Percentiles rank a stretch among this genome's conserved stretches.
Evolutionary conservation across 2,797 vertebrate genomes (phyloP).

Genomic region (Oreonectes daqikongensis): DNA sequence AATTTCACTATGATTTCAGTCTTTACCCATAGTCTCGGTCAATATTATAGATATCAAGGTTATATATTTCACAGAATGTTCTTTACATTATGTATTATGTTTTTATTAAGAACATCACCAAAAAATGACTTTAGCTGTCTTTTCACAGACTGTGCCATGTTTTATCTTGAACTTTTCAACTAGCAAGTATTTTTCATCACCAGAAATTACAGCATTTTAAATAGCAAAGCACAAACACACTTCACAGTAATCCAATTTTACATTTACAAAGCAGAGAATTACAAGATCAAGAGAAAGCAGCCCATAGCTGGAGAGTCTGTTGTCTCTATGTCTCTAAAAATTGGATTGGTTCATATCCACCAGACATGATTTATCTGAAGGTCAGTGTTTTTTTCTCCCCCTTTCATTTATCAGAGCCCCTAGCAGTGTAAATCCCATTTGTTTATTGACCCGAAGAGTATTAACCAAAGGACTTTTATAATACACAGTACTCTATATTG

Average conservation of each 20-base stretch:
- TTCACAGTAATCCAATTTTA: neutral
- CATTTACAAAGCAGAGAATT: neutral
- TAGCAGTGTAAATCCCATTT: neutral
- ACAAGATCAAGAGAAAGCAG: neutral
- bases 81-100: too few relatives aligned
- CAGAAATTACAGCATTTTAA: neutral
- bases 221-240: neutral
- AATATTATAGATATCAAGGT: too few relatives aligned
- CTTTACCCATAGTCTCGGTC: too few relatives aligned
- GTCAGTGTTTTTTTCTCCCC: neutral
- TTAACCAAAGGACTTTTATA: neutral
- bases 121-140: too few relatives aligned
- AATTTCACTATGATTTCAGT: too few relatives aligned
- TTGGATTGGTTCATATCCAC: slow-evolving; percentile 8
- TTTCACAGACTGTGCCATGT: too few relatives aligned
- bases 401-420: neutral
- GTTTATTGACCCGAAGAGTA: neutral
- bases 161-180: neutral
- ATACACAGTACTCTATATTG: neutral
- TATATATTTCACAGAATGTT: too few relatives aligned
- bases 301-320: neutral
- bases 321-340: neutral
- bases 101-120: too few relatives aligned
- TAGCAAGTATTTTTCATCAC: neutral
- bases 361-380: neutral